Evolutionary conservation across 2,888 invertebrate species (phyloP).

Genomic region (Phortica magna): DNA sequence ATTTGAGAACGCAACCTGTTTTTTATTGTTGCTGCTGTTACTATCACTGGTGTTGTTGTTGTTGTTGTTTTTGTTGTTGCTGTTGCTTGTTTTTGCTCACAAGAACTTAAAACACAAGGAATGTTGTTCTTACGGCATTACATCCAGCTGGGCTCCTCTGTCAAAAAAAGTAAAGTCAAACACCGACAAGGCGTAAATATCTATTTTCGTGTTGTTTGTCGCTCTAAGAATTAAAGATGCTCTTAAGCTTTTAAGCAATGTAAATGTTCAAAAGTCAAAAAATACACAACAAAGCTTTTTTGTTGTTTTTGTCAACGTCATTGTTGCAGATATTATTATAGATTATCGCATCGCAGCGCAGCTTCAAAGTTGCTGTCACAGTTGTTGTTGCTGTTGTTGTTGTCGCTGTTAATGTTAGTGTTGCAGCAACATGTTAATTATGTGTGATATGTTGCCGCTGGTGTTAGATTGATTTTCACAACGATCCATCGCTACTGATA

Average conservation of each 20-base stretch:
- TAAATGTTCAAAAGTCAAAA: not conserved
- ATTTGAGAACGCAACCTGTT: slow-evolving; percentile 25
- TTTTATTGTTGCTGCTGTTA: slow-evolving; percentile 7
- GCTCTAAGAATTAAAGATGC: no score
- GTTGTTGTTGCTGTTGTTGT: slow-evolving; percentile 15
- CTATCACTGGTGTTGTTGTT: not conserved
- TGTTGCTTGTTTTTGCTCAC: not conserved
- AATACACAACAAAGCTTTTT: not conserved
- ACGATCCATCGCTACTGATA: not conserved
- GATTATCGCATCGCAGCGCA: no score
- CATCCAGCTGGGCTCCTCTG: slow-evolving; percentile 9
- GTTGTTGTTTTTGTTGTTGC: not conserved
- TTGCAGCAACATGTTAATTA: slow-evolving; percentile 26
- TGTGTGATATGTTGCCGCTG: not conserved
- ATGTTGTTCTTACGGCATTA: slow-evolving; percentile 29
- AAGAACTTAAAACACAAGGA: slow-evolving; percentile 11
- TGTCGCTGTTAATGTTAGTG: not conserved
- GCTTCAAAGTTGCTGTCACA: not conserved
- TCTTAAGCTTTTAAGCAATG: no score
- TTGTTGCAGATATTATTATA: not conserved
- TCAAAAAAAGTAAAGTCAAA: not conserved
- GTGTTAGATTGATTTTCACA: not conserved
- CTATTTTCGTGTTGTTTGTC: no score
- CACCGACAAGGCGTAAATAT: not conserved
- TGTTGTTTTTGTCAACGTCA: not conserved